Evolutionary conservation across 1,140 invertebrate genomes (phyloP).

Genomic region (Triops longicaudatus): DNA sequence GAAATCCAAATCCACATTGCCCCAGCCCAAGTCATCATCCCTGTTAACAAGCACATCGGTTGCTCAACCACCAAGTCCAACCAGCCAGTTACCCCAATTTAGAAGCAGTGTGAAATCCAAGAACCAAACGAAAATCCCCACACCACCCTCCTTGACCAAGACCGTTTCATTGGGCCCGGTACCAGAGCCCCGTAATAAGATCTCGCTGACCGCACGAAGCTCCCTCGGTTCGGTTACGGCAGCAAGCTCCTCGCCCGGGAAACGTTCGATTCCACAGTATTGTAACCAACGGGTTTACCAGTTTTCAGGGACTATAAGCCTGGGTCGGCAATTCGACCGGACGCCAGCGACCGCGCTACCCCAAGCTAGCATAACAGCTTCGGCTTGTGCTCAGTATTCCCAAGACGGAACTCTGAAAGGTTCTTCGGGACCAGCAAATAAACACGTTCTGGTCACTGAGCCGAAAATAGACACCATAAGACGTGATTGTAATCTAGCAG

Average conservation of each 20-base stretch:
- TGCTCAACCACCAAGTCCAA: neutral
- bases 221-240: neutral
- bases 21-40: neutral
- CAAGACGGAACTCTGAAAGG: neutral
- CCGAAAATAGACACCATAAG: neutral
- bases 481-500: neutral
- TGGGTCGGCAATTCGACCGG: neutral
- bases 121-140: neutral
- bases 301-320: neutral
- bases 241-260: neutral
- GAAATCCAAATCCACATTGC: conserved; percentile 9
- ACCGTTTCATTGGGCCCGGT: neutral
- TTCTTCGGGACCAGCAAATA: neutral
- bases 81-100: neutral
- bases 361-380: neutral
- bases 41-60: neutral
- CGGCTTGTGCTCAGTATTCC: neutral
- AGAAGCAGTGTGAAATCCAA: conserved; percentile 7
- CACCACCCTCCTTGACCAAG: neutral
- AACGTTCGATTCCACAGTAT: neutral
- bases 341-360: neutral
- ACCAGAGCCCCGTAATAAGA: neutral
- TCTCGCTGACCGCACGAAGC: neutral
- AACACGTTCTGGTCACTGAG: neutral
- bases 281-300: neutral